These are phyloP conservation scores for Astur gentilis DNA, from an alignment of 2,113 vertebrate genomes.

Conservation along the genomic window DNA sequence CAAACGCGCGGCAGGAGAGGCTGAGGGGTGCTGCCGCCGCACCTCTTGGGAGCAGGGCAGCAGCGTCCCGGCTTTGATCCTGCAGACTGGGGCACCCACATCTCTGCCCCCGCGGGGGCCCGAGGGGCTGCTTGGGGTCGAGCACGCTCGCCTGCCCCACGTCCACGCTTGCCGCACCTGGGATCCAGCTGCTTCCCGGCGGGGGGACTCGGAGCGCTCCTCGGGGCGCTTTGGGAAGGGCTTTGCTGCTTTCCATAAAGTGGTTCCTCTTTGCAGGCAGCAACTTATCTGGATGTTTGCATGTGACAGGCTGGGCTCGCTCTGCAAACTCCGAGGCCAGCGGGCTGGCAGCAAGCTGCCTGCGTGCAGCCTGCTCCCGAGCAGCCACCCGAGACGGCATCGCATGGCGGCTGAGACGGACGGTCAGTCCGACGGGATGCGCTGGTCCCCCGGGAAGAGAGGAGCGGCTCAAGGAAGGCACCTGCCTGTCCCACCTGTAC, in stretches of 20 bases:
- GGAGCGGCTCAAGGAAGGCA: not conserved
- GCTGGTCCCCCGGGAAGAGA: not conserved
- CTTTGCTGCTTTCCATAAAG: conserved; percentile 34
- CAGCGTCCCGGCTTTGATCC: not conserved
- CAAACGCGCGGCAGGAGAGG: not conserved
- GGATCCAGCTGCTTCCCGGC: not conserved
- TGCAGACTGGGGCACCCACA: fast-evolving
- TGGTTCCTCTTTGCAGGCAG: conserved; percentile 36
- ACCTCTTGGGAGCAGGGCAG: not conserved
- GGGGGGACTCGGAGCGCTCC: fast-evolving
- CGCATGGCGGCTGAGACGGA: not conserved
- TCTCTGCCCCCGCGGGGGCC: not conserved
- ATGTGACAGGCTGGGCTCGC: not conserved
- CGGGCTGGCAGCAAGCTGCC: not conserved
- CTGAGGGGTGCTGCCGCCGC: not conserved
- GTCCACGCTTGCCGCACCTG: not conserved
- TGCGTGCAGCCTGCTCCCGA: no score
- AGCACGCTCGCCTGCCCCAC: not conserved
- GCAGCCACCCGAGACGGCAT: not conserved
- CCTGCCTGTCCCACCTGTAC: not conserved
- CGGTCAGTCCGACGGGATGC: fast-evolving
- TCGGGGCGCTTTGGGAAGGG: not conserved
- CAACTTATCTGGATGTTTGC: not conserved
- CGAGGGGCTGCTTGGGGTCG: not conserved
- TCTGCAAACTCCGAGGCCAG: not conserved